Evolutionary conservation across 2,888 invertebrate genomes (phyloP), one percentile per base, ranked within the genome.

Genomic region (Itoplectis maculator): DNA sequence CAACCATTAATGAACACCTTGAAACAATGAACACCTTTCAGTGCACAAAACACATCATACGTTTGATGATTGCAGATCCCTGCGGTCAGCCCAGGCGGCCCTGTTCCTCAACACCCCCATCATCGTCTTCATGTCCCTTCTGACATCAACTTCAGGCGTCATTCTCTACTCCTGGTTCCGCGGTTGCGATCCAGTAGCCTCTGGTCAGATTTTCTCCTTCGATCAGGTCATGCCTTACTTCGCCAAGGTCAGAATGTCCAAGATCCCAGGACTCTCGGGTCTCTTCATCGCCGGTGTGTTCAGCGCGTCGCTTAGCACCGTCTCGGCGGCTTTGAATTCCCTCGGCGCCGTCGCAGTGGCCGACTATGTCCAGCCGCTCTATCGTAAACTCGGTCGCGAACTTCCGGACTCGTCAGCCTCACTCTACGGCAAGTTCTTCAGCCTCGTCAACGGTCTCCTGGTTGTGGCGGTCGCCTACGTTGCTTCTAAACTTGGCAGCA

Each of bases 291-390:
- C 93, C 0, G 95, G 98, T 0, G 96, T 99, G 72, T 98, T 98
- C 92, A 97, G 98, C 88, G 98, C 98, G 0, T 97, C 98, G 0
- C 94, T 99, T 3, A 98, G 98, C 59, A 98, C 98, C 0, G 96
- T 99, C 73, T 98, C 98, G 0, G 98, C 98, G 0, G 96, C 97
- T 20, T 95, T 99, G 80, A 98, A 98, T 89, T 97, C 98, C 0
- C 93, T 99, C 49, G 96, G 98, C 0, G 98, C 98, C 0, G 97
- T 98, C 9, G 97, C 97, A 0, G 93, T 98, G 35, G 96, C 97
- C 88, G 99, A 99, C 93, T 97, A 98, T 87, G 93, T 98, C 1
- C 95, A 95, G 88, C 93, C 93, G 0, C 7, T 88, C 3, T 92
- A 89, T 76, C 54, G 4, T 78, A 79, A 61, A 63, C 96, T 85